Conservation (phyloP, 1,140 invertebrate species). For the Lordiphosa stackelbergi region DNA sequence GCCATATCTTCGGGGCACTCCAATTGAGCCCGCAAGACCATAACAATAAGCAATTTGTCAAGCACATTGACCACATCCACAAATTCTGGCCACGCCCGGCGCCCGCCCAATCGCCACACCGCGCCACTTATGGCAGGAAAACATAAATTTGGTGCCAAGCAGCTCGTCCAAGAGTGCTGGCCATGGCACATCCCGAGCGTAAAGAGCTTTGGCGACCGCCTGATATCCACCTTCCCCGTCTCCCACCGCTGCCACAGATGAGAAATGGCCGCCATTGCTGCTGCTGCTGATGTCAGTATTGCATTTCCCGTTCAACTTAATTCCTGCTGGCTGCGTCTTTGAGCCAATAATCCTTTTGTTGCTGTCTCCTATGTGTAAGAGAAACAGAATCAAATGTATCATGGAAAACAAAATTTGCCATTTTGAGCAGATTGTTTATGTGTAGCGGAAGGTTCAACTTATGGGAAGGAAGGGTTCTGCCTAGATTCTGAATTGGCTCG, state of each 20-base stretch:
- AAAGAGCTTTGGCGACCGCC: slow-evolving; percentile 28
- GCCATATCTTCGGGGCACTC: slow-evolving; percentile 7
- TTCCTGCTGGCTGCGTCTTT: slow-evolving; percentile 23
- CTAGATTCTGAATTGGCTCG: too few species aligned
- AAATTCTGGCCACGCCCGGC: slow-evolving; percentile 31
- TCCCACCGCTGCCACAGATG: slow-evolving; percentile 34
- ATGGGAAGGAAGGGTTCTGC: too few species aligned
- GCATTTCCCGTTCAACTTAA: slow-evolving; percentile 55
- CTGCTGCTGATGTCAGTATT: slow-evolving; percentile 34
- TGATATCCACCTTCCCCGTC: slow-evolving; percentile 12
- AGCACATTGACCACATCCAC: slow-evolving; percentile 69
- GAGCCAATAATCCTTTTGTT: slow-evolving; percentile 23
- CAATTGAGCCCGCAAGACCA: slow-evolving; percentile 48
- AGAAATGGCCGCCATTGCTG: slow-evolving; percentile 48
- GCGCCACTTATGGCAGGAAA: slow-evolving; percentile 68
- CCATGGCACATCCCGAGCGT: slow-evolving; percentile 23
- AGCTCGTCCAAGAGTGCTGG: slow-evolving; percentile 29
- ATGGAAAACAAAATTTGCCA: too few species aligned
- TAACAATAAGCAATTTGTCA: slow-evolving; percentile 76
- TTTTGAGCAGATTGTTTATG: too few species aligned
- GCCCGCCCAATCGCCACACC: slow-evolving; percentile 44
- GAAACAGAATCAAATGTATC: too few species aligned
- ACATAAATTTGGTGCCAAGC: slow-evolving; percentile 69
- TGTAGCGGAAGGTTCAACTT: too few species aligned
- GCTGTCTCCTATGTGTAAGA: too few species aligned